A percentile compares a stretch with the other conserved stretches of the same genome.
Conservation (phyloP, 2,888 invertebrate species). For the Drosophila borealis region DNA sequence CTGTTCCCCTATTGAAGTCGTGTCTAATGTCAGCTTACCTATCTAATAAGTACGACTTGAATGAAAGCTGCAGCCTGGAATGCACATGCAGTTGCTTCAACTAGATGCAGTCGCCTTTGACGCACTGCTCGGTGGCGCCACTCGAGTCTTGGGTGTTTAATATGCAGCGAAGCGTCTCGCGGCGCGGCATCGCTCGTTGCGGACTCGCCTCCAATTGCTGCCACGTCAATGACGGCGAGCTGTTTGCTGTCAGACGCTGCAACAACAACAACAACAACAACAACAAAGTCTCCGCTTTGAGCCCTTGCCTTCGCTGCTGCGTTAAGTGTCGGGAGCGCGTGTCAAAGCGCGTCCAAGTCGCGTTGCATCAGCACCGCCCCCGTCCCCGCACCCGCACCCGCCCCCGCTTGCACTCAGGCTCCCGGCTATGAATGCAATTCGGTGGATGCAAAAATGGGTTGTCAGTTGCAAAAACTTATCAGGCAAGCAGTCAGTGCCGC, state of each 20-base stretch:
- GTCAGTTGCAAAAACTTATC: conserved; percentile 52
- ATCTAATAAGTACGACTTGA: conserved; percentile 14
- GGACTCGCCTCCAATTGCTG: conserved; percentile 17
- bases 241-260: conserved; percentile 41
- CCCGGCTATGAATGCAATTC: conserved; percentile 32
- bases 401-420: neutral
- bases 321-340: conserved; percentile 65
- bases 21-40: conserved; percentile 38
- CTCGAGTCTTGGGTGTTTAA: conserved; percentile 60
- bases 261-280: conserved; percentile 7
- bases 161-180: conserved; percentile 52
- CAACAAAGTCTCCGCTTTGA: conserved; percentile 43
- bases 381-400: neutral
- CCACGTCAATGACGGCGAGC: conserved; percentile 38
- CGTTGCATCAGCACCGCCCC: conserved; percentile 1
- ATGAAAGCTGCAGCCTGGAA: conserved; percentile 11
- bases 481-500: conserved; percentile 28
- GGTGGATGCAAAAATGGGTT: conserved; percentile 41
- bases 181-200: neutral
- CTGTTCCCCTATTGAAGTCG: neutral
- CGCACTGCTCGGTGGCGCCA: conserved; percentile 47
- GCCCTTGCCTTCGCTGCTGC: conserved; percentile 32
- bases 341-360: conserved; percentile 59
- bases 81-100: conserved; percentile 23
- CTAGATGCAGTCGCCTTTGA: conserved; percentile 40